phyloP scores from a whole-genome alignment of 30 jellyfish, hydroid and myxozoan genomes.

The Rhopilema esculentum region DNA sequence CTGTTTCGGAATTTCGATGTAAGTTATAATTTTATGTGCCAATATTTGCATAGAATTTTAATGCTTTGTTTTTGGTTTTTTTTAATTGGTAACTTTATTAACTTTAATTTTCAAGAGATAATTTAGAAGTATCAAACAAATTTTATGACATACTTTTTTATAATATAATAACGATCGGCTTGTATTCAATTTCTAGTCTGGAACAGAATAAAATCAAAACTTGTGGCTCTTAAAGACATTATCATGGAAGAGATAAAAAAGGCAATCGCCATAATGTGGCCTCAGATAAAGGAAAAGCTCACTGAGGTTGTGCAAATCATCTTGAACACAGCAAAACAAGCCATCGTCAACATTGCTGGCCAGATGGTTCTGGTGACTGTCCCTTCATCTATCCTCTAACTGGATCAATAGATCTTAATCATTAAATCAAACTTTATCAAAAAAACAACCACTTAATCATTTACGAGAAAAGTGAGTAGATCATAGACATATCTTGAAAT shows the following conservation, averaged over 20 bases:
- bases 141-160: too few species aligned
- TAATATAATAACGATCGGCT: too few species aligned
- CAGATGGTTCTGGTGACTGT: conserved; percentile 40
- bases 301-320: conserved; percentile 35
- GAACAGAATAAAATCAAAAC: conserved; percentile 31
- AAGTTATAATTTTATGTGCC: too few species aligned
- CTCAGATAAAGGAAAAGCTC: conserved; percentile 32
- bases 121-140: too few species aligned
- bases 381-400: conserved; percentile 1
- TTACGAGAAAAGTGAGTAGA: background rate
- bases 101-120: too few species aligned
- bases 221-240: background rate
- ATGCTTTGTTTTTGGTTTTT: too few species aligned
- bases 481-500: too few species aligned
- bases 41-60: too few species aligned
- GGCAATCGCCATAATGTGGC: conserved; percentile 27
- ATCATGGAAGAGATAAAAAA: conserved; percentile 14
- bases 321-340: conserved; percentile 48
- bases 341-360: conserved; percentile 45
- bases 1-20: too few species aligned
- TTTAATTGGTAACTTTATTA: too few species aligned
- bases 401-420: background rate
- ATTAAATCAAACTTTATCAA: background rate
- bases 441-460: background rate
- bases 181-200: too few species aligned